Conservation (phyloP, 2,888 invertebrate species). For the Pseudanteris insignis region DNA sequence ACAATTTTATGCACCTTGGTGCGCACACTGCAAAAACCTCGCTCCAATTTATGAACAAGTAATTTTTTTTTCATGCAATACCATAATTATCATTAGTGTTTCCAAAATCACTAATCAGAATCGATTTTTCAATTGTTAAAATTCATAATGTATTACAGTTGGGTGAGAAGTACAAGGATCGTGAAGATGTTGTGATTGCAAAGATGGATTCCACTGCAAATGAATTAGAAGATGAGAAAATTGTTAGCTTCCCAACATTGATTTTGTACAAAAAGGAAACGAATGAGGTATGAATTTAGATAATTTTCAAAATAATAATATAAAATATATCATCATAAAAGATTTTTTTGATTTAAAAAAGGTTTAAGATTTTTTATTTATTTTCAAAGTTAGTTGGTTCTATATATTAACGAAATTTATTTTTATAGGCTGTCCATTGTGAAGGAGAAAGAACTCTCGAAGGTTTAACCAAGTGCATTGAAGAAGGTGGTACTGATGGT, state of each 20-base stretch:
- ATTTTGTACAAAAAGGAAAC: conserved; percentile 93
- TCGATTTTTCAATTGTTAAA: conserved; percentile 45
- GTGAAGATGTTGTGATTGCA: conserved; percentile 87
- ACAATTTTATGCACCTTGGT: conserved; percentile 99
- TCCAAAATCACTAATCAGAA: background rate
- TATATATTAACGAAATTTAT: conserved; percentile 12
- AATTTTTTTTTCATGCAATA: too few relatives aligned
- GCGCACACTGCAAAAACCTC: conserved; percentile 98
- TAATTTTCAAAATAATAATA: background rate
- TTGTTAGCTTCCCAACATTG: conserved; percentile 94
- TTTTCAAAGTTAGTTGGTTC: too few relatives aligned
- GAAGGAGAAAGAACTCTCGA: conserved; percentile 95
- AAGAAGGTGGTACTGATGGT: conserved; percentile 86
- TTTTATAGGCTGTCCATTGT: conserved; percentile 80
- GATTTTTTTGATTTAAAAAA: too few relatives aligned
- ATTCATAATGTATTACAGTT: too few relatives aligned
- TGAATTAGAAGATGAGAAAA: conserved; percentile 95
- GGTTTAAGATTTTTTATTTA: too few relatives aligned
- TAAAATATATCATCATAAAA: too few relatives aligned
- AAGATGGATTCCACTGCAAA: conserved; percentile 99
- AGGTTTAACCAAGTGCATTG: conserved; percentile 92
- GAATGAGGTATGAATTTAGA: conserved; percentile 73
- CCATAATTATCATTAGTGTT: conserved; percentile 2
- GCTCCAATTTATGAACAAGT: conserved; percentile 91
- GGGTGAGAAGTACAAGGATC: conserved; percentile 90